Conservation (phyloP, 1,140 invertebrate genomes). For the Zaprionus africanus region DNA sequence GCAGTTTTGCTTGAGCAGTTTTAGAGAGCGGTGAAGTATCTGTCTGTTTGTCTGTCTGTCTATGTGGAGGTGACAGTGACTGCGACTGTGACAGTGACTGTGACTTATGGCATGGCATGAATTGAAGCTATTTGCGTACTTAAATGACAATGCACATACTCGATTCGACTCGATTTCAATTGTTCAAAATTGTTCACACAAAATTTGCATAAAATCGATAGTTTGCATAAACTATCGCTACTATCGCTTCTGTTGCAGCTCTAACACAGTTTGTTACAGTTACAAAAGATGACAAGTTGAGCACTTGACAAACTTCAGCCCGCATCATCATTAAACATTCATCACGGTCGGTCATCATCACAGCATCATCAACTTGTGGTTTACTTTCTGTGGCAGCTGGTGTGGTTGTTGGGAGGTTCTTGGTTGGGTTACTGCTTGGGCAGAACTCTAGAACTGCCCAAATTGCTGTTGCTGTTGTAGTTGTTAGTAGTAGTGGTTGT, state of each 20-base stretch:
- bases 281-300: conserved; percentile 3
- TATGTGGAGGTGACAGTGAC: conserved; percentile 40
- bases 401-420: conserved; percentile 13
- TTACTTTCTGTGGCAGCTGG: conserved; percentile 24
- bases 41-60: conserved; percentile 29
- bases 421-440: background rate
- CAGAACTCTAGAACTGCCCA: conserved; percentile 32
- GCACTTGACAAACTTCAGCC: conserved; percentile 18
- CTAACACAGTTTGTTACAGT: background rate
- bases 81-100: conserved; percentile 47
- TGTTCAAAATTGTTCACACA: background rate
- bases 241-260: conserved; percentile 1
- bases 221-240: background rate
- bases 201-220: conserved; percentile 5
- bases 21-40: conserved; percentile 41
- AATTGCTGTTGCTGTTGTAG: conserved; percentile 30
- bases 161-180: conserved; percentile 2
- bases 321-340: conserved; percentile 36
- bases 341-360: conserved; percentile 45
- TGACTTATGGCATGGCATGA: conserved; percentile 48
- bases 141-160: conserved; percentile 29
- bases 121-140: conserved; percentile 33
- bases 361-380: conserved; percentile 38
- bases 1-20: conserved; percentile 28
- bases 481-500: conserved; percentile 31